Percentiles rank a stretch among this genome's conserved stretches.
Conservation (phyloP, 1,140 invertebrate species). For the Pachyrhynchus sulphureomaculatus region DNA sequence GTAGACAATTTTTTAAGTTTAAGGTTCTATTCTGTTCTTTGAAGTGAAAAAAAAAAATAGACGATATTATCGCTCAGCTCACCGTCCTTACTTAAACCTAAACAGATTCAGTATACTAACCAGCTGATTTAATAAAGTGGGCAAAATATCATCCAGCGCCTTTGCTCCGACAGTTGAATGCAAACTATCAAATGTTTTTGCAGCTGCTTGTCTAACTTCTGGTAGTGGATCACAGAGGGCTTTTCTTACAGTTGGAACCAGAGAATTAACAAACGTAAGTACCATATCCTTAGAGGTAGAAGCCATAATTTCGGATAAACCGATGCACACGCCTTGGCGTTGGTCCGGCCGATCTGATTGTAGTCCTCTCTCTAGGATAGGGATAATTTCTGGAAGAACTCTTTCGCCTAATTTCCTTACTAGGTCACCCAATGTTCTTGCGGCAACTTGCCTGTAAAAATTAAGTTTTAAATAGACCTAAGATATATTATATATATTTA, state of each 20-base stretch:
- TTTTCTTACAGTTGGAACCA: slow-evolving; percentile 95
- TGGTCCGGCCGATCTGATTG: slow-evolving; percentile 90
- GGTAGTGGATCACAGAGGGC: slow-evolving; percentile 91
- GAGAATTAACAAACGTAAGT: slow-evolving; percentile 87
- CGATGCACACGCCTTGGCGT: slow-evolving; percentile 97
- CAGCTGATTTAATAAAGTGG: slow-evolving; percentile 82
- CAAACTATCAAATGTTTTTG: slow-evolving; percentile 94
- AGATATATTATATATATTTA: neutral
- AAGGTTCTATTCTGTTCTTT: too few relatives aligned
- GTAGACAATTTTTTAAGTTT: too few relatives aligned
- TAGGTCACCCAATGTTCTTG: slow-evolving; percentile 93
- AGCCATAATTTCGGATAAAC: slow-evolving; percentile 96
- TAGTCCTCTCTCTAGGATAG: slow-evolving; percentile 91
- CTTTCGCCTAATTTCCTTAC: slow-evolving; percentile 97
- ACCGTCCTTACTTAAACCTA: too few relatives aligned
- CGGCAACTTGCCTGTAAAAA: slow-evolving; percentile 78
- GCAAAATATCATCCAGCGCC: slow-evolving; percentile 97
- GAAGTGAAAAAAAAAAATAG: too few relatives aligned
- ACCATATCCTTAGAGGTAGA: slow-evolving; percentile 96
- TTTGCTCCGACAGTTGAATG: slow-evolving; percentile 91
- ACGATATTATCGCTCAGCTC: too few relatives aligned
- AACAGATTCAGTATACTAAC: too few relatives aligned
- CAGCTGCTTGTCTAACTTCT: slow-evolving; percentile 91
- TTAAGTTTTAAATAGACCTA: neutral
- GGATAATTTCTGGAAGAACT: slow-evolving; percentile 96